Percentiles rank a stretch among this genome's conserved stretches.
phyloP scores from a whole-genome alignment of 1,140 invertebrate genomes.

The Pissodes strobi region DNA sequence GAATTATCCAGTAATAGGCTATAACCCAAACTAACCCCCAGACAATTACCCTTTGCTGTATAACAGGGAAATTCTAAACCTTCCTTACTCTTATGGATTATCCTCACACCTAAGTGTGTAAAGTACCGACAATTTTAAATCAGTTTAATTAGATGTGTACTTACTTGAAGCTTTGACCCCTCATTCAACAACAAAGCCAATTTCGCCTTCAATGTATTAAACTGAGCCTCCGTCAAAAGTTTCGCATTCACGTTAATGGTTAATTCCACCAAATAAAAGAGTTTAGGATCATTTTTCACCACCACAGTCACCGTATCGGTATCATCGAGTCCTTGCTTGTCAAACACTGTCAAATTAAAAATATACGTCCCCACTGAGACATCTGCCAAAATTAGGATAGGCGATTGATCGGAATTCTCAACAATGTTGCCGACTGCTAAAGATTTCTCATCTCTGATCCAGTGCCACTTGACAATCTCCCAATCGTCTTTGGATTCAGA shows the following conservation, averaged over 20 bases:
- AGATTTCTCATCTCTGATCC: slow-evolving; percentile 80
- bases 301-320: slow-evolving; percentile 83
- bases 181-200: slow-evolving; percentile 67
- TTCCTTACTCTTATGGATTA: too few species aligned
- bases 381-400: slow-evolving; percentile 82
- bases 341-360: slow-evolving; percentile 85
- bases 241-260: slow-evolving; percentile 74
- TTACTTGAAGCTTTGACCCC: slow-evolving; percentile 53
- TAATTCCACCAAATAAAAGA: slow-evolving; percentile 79
- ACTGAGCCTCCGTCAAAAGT: slow-evolving; percentile 74
- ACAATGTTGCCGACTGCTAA: slow-evolving; percentile 83
- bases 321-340: slow-evolving; percentile 82
- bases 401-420: slow-evolving; percentile 71
- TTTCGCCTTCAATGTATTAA: slow-evolving; percentile 74
- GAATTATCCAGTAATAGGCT: too few species aligned
- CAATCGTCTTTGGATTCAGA: slow-evolving; percentile 86
- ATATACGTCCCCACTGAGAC: slow-evolving; percentile 85
- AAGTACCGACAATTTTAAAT: too few species aligned
- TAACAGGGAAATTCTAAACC: too few species aligned
- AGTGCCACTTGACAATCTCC: slow-evolving; percentile 80
- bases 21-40: too few species aligned
- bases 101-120: too few species aligned
- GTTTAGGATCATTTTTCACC: slow-evolving; percentile 79
- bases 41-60: too few species aligned
- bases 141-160: not conserved